Evolutionary conservation across 2,797 vertebrate species (phyloP), one percentile per base, ranked within the genome.

Genomic region (Danionella dracula): DNA sequence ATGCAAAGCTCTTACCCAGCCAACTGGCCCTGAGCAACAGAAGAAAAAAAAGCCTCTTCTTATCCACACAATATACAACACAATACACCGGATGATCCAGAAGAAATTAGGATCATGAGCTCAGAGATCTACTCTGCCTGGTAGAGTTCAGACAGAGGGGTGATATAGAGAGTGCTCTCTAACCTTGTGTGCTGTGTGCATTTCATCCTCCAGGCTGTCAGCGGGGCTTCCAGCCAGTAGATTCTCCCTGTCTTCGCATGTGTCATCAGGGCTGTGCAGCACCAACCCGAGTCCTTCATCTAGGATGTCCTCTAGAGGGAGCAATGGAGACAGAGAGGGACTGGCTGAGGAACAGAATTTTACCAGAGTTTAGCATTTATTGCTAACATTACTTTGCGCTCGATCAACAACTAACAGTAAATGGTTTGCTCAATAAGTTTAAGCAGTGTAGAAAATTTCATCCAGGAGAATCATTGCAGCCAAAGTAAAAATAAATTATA

Each of bases 181-280:
- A 89, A 98, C 95, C 92, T 93, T 94, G 76, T 85, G 87, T 82
- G 81, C 85, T 31, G 85, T 70, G 48, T 89, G 88, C 0, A 50
- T 73, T 40, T 92, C 90, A 0, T 79, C 76, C 50, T 90, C 81
- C 19, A 59, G 74, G 27, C 75, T 86, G 76, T 90, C 90, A 0
- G 77, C 83, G 0, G 86, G 80, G 0, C 79, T 82, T 60, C 76
- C 83, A 8, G 38, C 64, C 32, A 45, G 38, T 66, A 75, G 66
- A 13, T 13, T 74, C 51, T 61, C 37, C 54, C 68, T 87, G 0
- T 78, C 76, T 35, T 90, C 80, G 21, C 59, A 88, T 35, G 67
- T 49, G 19, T 90, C 90, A 0, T 87, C 85, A 0, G 85, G 82
- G 0, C 82, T 88, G 59, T 91, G 90, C 0, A 84, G 78, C 0